Base-by-base conservation (phyloP, 2,113 vertebrate genomes). In the Dipodomys ordii region DNA sequence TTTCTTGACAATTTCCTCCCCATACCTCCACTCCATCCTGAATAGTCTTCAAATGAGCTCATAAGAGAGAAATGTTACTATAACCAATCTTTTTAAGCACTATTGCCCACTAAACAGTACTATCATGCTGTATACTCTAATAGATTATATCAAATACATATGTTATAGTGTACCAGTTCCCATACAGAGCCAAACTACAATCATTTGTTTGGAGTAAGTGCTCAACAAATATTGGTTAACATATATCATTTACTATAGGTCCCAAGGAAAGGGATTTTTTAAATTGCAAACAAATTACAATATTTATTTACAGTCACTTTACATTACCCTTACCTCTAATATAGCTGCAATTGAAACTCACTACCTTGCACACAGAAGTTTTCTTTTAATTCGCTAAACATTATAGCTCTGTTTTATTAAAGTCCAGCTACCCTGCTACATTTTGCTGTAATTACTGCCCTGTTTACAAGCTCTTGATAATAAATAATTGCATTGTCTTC, bases 401-500 rank as follows among this genome's bases (percentile, higher is more conserved):
- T 44, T 49, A 9, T 1, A 77, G 30, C 53, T 91, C 72, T 68
- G 60, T 53, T 49, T 39, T 35, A 0, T 78, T 77, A 44, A 65
- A 86, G 28, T 49, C 27, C 67, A 13, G 35, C 11, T 20, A 67
- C 78, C 46, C 32, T 53, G 19, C 30, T 60, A 2, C 53, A 72
- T 68, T 76, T 93, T 80, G 39, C 28, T 53, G 7, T 68, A 72
- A 39, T 64, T 53, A 67, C 72, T 77, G 60, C 83, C 85, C 64
- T 78, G 57, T 62, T 46, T 90, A 20, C 30, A 46, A 68, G 15
- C 67, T 80, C 35, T 80, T 44, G 25, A 11, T 94, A 76, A 73
- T 83, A 35, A 93, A 96, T 79, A 77, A 46, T 88, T 79, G 76
- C 8, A 19, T 76, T 49, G 60, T 93, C 86, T 93, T 77, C 68